Conservation (phyloP, 2,888 invertebrate genomes). For the Amphipyra berbera region DNA sequence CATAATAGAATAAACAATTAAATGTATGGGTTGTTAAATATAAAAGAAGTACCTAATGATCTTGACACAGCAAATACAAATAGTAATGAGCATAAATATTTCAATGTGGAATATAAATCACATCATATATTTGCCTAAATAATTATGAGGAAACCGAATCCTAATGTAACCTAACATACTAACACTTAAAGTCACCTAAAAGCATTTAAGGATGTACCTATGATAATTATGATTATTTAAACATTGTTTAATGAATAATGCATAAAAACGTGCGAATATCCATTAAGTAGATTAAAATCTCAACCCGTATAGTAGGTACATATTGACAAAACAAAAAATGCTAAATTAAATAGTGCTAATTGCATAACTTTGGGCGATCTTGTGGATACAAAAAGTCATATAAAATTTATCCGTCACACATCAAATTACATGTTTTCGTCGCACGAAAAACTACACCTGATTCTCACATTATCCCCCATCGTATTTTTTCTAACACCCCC, state of each 20-base stretch:
- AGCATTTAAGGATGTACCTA: background rate
- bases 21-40: slow-evolving; percentile 1
- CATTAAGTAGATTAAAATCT: slow-evolving; percentile 10
- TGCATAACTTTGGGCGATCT: background rate
- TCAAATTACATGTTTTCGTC: too few relatives aligned
- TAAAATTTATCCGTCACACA: too few relatives aligned
- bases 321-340: too few relatives aligned
- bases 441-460: too few relatives aligned
- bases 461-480: too few relatives aligned
- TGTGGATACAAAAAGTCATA: background rate
- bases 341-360: background rate
- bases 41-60: slow-evolving; percentile 5
- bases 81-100: slow-evolving; percentile 15
- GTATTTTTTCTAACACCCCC: too few relatives aligned
- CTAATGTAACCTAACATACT: slow-evolving; percentile 5
- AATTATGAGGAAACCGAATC: slow-evolving; percentile 25
- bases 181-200: too few relatives aligned
- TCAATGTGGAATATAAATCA: slow-evolving; percentile 7
- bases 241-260: slow-evolving; percentile 8
- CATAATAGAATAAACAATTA: slow-evolving; percentile 1
- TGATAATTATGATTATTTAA: background rate
- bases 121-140: slow-evolving; percentile 25
- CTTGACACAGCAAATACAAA: slow-evolving; percentile 7
- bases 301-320: background rate
- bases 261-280: background rate